Conservation (phyloP, 2,113 vertebrate genomes). For the Eidolon helvum region DNA sequence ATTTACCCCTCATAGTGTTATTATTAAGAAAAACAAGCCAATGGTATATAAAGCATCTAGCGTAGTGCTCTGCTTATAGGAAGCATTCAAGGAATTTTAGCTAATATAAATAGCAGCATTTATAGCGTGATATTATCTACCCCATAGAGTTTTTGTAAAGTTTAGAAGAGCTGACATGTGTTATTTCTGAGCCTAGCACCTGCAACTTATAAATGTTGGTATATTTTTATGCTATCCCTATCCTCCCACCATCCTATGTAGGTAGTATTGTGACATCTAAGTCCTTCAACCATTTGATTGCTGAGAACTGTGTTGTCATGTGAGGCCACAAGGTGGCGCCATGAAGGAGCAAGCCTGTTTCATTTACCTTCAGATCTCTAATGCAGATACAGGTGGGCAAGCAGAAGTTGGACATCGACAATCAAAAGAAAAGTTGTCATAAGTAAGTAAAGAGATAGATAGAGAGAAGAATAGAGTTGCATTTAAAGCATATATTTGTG, state of each 20-base stretch:
- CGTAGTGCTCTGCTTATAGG: not conserved
- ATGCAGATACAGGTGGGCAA: conserved; percentile 54
- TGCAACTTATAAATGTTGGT: not conserved
- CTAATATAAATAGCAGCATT: not conserved
- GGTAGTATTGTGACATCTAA: not conserved
- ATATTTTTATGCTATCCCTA: not conserved
- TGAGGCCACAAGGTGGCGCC: conserved; percentile 64
- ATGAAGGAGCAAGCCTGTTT: conserved; percentile 56
- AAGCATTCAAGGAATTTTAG: not conserved
- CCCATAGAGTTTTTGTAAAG: not conserved
- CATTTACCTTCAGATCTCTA: conserved; percentile 42
- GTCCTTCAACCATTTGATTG: not conserved
- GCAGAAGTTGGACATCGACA: conserved; percentile 48
- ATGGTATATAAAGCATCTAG: not conserved
- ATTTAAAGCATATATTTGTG: conserved; percentile 48
- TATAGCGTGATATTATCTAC: not conserved
- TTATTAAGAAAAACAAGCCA: not conserved
- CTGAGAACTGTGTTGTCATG: not conserved
- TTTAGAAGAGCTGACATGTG: not conserved
- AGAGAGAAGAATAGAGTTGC: conserved; percentile 7
- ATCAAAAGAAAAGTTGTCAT: conserved; percentile 39
- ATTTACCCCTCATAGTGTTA: not conserved
- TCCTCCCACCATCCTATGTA: not conserved
- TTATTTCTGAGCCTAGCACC: not conserved
- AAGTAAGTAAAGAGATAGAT: conserved; percentile 51